These are phyloP conservation scores for Drosophila athabasca DNA, from an alignment of 1,140 invertebrate species.

Conservation along the genomic window DNA sequence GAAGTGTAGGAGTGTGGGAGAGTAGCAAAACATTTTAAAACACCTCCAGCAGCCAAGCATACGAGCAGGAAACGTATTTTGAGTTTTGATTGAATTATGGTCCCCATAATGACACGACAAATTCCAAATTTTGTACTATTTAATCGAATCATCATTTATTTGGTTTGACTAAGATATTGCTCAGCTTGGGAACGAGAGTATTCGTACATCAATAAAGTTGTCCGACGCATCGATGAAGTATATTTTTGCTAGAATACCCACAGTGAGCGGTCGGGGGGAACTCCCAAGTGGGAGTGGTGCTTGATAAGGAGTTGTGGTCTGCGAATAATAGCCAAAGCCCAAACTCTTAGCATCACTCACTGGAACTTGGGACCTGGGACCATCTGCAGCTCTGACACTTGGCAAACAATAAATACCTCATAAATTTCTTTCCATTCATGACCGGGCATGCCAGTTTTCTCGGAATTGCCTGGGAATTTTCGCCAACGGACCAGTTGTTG, in stretches of 20 bases:
- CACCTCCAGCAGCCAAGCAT: too few relatives aligned
- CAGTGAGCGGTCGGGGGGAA: neutral
- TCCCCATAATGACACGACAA: too few relatives aligned
- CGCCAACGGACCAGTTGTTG: neutral
- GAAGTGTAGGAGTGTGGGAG: neutral
- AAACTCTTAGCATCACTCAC: neutral
- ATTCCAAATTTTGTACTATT: too few relatives aligned
- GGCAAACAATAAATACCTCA: conserved; percentile 42
- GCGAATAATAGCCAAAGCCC: conserved; percentile 22
- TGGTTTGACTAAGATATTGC: neutral
- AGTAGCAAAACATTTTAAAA: too few relatives aligned
- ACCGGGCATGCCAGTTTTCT: conserved; percentile 16
- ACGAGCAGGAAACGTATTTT: too few relatives aligned
- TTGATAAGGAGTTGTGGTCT: conserved; percentile 9
- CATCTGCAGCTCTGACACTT: conserved; percentile 4
- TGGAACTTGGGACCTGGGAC: too few relatives aligned
- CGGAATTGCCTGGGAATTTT: conserved; percentile 22
- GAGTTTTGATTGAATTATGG: too few relatives aligned
- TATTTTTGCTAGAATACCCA: neutral
- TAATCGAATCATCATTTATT: neutral
- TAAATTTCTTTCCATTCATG: conserved; percentile 19
- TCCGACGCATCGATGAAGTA: too few relatives aligned
- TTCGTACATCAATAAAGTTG: conserved; percentile 16
- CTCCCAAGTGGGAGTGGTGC: too few relatives aligned
- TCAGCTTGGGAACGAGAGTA: neutral